phyloP scores from a whole-genome alignment of 2,797 vertebrate species.

The Acipenser transmontanus region DNA sequence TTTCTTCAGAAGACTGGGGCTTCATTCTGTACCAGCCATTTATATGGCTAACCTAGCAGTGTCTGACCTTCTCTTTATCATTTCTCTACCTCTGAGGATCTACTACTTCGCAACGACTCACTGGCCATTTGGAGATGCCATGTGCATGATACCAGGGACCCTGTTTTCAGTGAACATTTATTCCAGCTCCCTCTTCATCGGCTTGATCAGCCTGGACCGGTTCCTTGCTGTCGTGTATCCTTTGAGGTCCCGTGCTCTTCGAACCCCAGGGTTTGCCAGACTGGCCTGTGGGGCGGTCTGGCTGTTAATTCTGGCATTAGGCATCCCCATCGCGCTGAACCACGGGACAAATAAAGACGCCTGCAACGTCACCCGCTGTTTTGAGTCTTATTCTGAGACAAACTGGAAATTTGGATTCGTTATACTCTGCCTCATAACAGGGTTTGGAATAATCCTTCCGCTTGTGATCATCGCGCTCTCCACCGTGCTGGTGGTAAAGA shows the following conservation, averaged over 20 bases:
- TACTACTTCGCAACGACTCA: conserved; percentile 17
- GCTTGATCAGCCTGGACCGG: conserved; percentile 34
- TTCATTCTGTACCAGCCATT: conserved; percentile 22
- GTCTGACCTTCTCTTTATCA: conserved; percentile 29
- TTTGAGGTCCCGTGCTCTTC: conserved; percentile 23
- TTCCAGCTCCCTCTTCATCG: conserved; percentile 34
- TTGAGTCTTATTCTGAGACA: conserved; percentile 3
- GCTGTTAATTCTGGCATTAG: conserved; percentile 18
- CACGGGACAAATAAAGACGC: conserved; percentile 9
- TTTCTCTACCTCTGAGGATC: conserved; percentile 31
- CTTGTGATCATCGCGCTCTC: conserved; percentile 28
- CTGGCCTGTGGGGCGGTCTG: conserved; percentile 16
- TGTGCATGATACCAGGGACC: conserved; percentile 24
- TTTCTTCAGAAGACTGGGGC: conserved; percentile 18
- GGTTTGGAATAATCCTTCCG: conserved; percentile 22
- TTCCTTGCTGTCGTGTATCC: conserved; percentile 35
- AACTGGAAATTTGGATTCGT: conserved; percentile 20
- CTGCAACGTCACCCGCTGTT: conserved; percentile 17
- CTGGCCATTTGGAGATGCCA: conserved; percentile 15
- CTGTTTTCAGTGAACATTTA: conserved; percentile 32
- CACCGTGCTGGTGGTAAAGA: conserved; percentile 21
- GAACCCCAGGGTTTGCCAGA: conserved; percentile 17
- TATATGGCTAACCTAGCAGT: conserved; percentile 32
- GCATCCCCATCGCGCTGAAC: conserved; percentile 25
- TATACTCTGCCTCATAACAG: conserved; percentile 22